Base-by-base conservation (phyloP, 1,140 invertebrate genomes). In the Drosophila takahashii region DNA sequence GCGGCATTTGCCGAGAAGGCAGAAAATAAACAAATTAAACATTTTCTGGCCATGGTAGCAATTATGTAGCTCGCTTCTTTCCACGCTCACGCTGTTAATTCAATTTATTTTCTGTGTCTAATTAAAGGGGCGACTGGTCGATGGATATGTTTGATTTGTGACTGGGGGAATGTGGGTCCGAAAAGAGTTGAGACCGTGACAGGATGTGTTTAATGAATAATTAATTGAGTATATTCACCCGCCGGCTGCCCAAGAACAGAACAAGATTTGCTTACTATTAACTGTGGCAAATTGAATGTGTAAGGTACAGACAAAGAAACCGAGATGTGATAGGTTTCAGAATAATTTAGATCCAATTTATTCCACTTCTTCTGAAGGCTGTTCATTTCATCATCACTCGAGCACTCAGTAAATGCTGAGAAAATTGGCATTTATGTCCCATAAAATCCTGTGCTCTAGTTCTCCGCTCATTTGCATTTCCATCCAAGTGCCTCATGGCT, bases 21-120 rank as follows among this genome's bases (percentile, higher is more conserved):
- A 53, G 60, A 70, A 84, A 76, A 72, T 79, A 89, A 79, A 72
- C 69, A 86, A 86, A 89, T 83, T 83, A 58, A 87, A 76, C 79
- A 87, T 77, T 76, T 83, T 61, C 41, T 67, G 66, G 65, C 54
- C 56, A 42, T 83, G 77, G 79, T 79, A 79, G 79, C 83, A 87
- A 86, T 83, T 83, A 69, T 76, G 57, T 77, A 62, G 67, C 65
- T 41, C 41, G 53, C 29, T 81, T 70, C 57, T 59, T 73, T 39
- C 42, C 42, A 44, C 57, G 61, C 62, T 77, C 74, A 77, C 45
- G 81, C 80, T 86, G 83, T 79, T 81, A 87, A 86, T 86, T 86
- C 74, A 78, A 86, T 86, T 87, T 86, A 81, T 86, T 87, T 81
- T 75, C 64, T 56, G 71, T 87, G 81, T 75, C 75, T 87, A 86